These are phyloP conservation scores for Diachrysia chrysitis DNA, from an alignment of 2,888 invertebrate species.

Conservation along the genomic window DNA sequence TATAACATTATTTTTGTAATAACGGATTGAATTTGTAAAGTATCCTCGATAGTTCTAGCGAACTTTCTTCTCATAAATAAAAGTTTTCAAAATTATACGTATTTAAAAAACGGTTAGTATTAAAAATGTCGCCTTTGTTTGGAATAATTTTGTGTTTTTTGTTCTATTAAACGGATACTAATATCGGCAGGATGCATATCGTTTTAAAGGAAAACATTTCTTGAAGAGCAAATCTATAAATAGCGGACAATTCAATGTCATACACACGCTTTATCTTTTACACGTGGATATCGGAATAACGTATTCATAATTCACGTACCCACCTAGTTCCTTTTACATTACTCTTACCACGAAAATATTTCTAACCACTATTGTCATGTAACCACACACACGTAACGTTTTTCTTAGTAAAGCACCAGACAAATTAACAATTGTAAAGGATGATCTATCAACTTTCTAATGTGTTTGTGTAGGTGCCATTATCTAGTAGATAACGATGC, in stretches of 20 bases:
- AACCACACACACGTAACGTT: slow-evolving; percentile 42
- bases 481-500: slow-evolving; percentile 51
- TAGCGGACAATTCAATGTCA: slow-evolving; percentile 5
- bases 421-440: slow-evolving; percentile 58
- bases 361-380: slow-evolving; percentile 11
- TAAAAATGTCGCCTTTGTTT: too few relatives aligned
- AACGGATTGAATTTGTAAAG: not conserved
- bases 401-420: slow-evolving; percentile 44
- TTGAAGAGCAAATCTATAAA: not conserved
- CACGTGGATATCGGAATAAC: not conserved
- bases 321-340: not conserved
- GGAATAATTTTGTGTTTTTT: not conserved
- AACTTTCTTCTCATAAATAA: too few relatives aligned
- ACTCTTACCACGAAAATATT: not conserved
- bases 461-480: slow-evolving; percentile 52
- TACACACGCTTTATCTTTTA: not conserved
- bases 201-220: not conserved
- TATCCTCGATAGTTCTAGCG: too few relatives aligned
- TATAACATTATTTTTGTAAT: slow-evolving; percentile 25
- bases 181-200: not conserved
- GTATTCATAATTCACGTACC: not conserved
- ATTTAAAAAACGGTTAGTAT: too few relatives aligned
- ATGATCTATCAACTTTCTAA: slow-evolving; percentile 59
- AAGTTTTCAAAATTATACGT: too few relatives aligned
- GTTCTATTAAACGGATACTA: not conserved